These are phyloP conservation scores for Harpalus rubripes DNA, from an alignment of 2,888 invertebrate species.

Conservation along the genomic window DNA sequence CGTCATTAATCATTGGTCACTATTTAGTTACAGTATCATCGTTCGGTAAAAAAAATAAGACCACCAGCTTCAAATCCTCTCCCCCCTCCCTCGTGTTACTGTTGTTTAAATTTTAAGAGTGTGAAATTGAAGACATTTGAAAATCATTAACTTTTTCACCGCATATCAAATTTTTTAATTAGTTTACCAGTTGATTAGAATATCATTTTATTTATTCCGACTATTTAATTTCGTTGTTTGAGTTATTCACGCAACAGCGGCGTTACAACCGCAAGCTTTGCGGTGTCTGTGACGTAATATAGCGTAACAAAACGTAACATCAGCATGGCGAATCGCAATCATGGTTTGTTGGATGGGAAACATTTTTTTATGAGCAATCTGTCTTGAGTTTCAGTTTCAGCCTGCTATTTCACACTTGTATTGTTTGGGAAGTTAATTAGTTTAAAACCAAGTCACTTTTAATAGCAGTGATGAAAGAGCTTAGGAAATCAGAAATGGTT, in stretches of 20 bases:
- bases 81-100: no score
- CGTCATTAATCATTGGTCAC: no score
- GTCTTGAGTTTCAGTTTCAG: conserved; percentile 2
- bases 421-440: conserved; percentile 33
- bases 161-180: neutral
- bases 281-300: conserved; percentile 34
- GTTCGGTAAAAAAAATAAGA: no score
- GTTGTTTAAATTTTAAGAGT: neutral
- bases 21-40: no score
- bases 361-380: conserved; percentile 3
- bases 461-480: conserved; percentile 6
- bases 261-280: conserved; percentile 34
- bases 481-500: conserved; percentile 25
- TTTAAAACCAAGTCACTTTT: conserved; percentile 35
- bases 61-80: no score
- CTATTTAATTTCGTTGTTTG: conserved; percentile 27
- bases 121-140: neutral
- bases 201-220: conserved; percentile 10
- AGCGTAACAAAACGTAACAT: conserved; percentile 44
- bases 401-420: conserved; percentile 42
- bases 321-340: conserved; percentile 36
- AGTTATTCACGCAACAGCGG: conserved; percentile 25
- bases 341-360: conserved; percentile 39
- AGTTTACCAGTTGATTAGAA: neutral
- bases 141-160: neutral